Conservation (phyloP, 1,140 invertebrate species). For the Sinonovacula constricta region DNA sequence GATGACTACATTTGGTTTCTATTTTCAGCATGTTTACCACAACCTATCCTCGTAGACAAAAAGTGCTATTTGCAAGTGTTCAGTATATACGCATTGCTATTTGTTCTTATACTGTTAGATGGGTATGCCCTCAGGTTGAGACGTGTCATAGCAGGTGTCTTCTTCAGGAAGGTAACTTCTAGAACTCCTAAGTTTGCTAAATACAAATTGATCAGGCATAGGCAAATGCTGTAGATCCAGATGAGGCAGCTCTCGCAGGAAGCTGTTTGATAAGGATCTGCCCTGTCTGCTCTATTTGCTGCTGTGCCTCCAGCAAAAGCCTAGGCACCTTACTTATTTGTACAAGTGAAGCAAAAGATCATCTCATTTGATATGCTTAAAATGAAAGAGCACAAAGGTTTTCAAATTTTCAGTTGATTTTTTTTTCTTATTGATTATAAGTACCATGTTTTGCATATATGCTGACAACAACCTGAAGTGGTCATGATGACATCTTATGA, state of each 20-base stretch:
- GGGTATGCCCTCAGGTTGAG: conserved; percentile 32
- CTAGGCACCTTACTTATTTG: too few species aligned
- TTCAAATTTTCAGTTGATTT: too few species aligned
- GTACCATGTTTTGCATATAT: too few species aligned
- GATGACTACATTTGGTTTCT: too few species aligned
- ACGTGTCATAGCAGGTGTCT: conserved; percentile 18
- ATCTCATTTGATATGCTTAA: too few species aligned
- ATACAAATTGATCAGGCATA: neutral
- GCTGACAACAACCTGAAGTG: too few species aligned
- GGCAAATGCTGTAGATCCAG: neutral
- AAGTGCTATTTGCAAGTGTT: conserved; percentile 32
- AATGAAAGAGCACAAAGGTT: too few species aligned
- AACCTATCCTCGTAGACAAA: conserved; percentile 1
- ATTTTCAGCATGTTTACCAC: conserved; percentile 29
- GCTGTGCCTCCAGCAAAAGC: too few species aligned
- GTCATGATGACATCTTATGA: too few species aligned
- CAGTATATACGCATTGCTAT: conserved; percentile 26
- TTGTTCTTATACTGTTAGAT: conserved; percentile 23
- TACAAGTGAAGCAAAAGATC: too few species aligned
- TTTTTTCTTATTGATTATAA: too few species aligned
- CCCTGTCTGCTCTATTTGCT: neutral
- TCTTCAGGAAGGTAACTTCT: conserved; percentile 38
- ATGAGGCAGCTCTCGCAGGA: neutral
- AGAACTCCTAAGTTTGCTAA: too few species aligned
- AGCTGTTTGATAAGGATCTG: neutral